Conservation (phyloP, 2,113 vertebrate species). For the Silurus glanis region DNA sequence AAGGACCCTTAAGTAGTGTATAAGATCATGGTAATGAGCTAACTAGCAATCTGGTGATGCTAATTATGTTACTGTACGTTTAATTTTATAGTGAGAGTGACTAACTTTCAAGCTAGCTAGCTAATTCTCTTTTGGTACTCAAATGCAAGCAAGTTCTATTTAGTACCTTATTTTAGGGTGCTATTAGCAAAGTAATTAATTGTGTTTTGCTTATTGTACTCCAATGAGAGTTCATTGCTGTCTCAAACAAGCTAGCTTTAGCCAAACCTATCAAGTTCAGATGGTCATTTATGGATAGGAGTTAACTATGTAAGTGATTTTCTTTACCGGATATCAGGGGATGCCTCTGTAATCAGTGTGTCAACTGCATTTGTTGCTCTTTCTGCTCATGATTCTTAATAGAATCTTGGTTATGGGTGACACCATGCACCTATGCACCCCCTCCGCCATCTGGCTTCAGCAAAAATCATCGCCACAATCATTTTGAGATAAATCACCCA, state of each 20-base stretch:
- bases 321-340: background rate
- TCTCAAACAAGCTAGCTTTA: background rate
- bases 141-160: background rate
- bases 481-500: background rate
- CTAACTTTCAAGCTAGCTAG: background rate
- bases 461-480: background rate
- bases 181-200: background rate
- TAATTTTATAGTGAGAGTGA: background rate
- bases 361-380: background rate
- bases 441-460: slow-evolving; percentile 30
- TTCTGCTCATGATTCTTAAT: slow-evolving; percentile 61
- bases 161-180: background rate
- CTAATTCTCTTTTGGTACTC: background rate
- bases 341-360: background rate
- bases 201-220: background rate
- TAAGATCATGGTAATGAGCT: background rate
- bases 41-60: background rate
- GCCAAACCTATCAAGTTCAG: background rate
- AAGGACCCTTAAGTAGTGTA: too few species aligned
- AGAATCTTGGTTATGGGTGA: slow-evolving; percentile 52
- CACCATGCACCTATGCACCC: slow-evolving; percentile 60
- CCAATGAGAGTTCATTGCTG: background rate
- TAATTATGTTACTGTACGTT: background rate
- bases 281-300: background rate
- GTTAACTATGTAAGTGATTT: background rate